Percentiles rank a stretch among this genome's conserved stretches.
These are phyloP conservation scores for Synanthedon andrenaeformis DNA, from an alignment of 2,888 invertebrate genomes.

Conservation along the genomic window DNA sequence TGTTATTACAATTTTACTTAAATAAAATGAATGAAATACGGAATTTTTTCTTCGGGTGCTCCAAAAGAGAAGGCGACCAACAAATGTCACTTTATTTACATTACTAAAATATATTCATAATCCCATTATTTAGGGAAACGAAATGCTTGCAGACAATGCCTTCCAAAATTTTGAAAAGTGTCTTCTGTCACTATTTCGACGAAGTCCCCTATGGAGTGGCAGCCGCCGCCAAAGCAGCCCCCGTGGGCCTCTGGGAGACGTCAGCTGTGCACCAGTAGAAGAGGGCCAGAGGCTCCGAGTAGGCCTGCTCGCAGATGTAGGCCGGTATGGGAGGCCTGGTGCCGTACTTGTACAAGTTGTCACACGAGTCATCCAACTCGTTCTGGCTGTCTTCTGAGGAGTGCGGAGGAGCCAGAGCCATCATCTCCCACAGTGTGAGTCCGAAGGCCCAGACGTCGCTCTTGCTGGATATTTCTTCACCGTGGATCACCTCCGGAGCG, in stretches of 20 bases:
- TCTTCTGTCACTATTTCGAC: too few species aligned
- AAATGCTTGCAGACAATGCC: too few species aligned
- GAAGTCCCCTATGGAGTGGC: too few species aligned
- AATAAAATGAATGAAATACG: too few species aligned
- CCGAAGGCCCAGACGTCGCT: slow-evolving; percentile 87
- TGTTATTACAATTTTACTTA: too few species aligned
- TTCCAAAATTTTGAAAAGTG: too few species aligned
- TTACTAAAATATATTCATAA: too few species aligned
- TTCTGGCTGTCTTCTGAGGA: slow-evolving; percentile 21
- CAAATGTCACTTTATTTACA: too few species aligned
- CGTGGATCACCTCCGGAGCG: slow-evolving; percentile 79
- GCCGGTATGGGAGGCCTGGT: slow-evolving; percentile 78
- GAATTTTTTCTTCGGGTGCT: too few species aligned
- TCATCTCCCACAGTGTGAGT: slow-evolving; percentile 84
- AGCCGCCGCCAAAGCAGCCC: too few species aligned
- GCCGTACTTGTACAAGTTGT: slow-evolving; percentile 35
- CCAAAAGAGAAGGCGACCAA: too few species aligned
- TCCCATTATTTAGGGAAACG: too few species aligned
- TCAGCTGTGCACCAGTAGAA: slow-evolving; percentile 77
- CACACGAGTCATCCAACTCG: not conserved
- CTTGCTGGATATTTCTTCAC: slow-evolving; percentile 74
- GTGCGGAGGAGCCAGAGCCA: slow-evolving; percentile 79
- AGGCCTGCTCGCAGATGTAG: slow-evolving; percentile 69
- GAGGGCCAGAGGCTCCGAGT: slow-evolving; percentile 74
- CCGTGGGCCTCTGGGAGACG: slow-evolving; percentile 66